Evolutionary conservation across 2,113 vertebrate genomes (phyloP).

Genomic region (Neomonachus schauinslandi): DNA sequence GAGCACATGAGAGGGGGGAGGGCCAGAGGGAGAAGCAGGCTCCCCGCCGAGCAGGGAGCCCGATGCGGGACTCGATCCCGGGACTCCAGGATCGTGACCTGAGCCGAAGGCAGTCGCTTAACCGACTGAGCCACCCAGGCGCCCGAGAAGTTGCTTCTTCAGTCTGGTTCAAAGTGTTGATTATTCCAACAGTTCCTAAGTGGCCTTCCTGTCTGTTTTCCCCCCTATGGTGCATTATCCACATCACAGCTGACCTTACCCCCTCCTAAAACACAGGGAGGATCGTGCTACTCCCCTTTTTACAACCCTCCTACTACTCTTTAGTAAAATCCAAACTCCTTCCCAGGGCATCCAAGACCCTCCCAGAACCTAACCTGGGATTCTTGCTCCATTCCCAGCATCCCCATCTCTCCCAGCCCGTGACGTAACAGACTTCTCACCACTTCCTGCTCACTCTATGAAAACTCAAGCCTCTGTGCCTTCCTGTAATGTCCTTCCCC

Average conservation of each 20-base stretch:
- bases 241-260: rapidly evolving
- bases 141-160: too few species aligned
- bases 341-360: not conserved
- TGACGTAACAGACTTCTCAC: not conserved
- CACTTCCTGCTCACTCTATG: not conserved
- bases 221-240: too few species aligned
- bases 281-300: not conserved
- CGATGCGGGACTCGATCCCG: too few species aligned
- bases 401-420: not conserved
- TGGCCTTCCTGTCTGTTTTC: not conserved
- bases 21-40: too few species aligned
- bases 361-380: not conserved
- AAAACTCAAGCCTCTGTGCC: not conserved
- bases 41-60: too few species aligned
- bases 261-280: not conserved
- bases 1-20: too few species aligned
- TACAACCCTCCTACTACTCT: not conserved
- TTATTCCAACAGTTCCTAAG: not conserved
- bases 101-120: too few species aligned
- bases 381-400: not conserved
- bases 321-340: not conserved
- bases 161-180: too few species aligned
- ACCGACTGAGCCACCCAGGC: too few species aligned
- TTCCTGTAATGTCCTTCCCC: not conserved
- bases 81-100: too few species aligned